These are phyloP conservation scores for Scaptodrosophila latifasciaeformis DNA, from an alignment of 2,888 invertebrate species.

Conservation along the genomic window DNA sequence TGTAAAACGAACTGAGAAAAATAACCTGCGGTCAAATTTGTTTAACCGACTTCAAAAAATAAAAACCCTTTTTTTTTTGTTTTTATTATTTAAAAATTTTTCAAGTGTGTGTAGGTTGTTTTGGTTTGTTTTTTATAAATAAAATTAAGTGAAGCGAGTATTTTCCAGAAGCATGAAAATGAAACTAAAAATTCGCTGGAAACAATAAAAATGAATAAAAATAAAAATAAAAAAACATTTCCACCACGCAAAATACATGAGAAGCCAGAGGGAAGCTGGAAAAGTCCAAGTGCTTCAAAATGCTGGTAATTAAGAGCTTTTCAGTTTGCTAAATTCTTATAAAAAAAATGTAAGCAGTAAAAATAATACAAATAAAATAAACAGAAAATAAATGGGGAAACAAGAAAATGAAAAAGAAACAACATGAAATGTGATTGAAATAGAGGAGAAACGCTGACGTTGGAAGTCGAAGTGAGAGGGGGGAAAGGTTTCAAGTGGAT, in stretches of 20 bases:
- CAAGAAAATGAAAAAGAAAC: conserved; percentile 13
- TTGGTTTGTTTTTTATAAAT: background rate
- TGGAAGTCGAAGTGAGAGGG: background rate
- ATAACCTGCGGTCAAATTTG: conserved; percentile 27
- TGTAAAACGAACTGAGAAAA: conserved; percentile 1
- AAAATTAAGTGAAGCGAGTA: background rate
- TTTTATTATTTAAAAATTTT: background rate
- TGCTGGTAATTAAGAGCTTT: conserved; percentile 61
- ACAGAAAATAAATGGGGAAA: background rate
- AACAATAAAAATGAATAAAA: background rate
- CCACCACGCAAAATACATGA: no score
- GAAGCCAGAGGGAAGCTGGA: no score
- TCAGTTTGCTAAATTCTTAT: conserved; percentile 18
- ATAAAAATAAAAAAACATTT: no score
- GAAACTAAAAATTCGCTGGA: background rate
- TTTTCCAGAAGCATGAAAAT: background rate
- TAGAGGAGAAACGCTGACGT: background rate
- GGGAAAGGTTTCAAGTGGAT: no score
- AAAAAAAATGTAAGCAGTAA: conserved; percentile 8
- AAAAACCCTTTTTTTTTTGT: conserved; percentile 28
- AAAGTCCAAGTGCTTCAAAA: no score
- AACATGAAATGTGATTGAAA: conserved; percentile 17
- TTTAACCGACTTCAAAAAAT: conserved; percentile 45
- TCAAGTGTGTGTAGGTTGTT: background rate
- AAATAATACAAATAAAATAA: conserved; percentile 9